phyloP scores from a whole-genome alignment of 35 echinoderm and acorn worm species.

The Apostichopus parvimensis region DNA sequence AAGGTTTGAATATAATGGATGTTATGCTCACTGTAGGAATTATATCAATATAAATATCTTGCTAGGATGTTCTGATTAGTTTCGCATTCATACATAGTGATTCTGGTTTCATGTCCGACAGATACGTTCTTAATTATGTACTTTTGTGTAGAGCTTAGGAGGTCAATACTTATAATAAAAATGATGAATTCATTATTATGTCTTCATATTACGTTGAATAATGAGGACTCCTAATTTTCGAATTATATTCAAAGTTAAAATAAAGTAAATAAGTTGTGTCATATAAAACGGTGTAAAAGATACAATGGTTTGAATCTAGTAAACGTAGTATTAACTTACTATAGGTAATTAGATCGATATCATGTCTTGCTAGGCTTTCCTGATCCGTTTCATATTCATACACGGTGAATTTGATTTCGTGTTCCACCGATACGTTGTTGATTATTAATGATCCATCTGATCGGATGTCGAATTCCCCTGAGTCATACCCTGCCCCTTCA shows the following conservation, averaged over 20 bases:
- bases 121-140: background rate
- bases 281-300: too few species aligned
- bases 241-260: too few species aligned
- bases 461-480: slow-evolving; percentile 21
- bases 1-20: too few species aligned
- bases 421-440: background rate
- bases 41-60: background rate
- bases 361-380: background rate
- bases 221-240: too few species aligned
- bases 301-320: too few species aligned
- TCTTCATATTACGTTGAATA: too few species aligned
- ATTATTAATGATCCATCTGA: slow-evolving; percentile 19
- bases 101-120: background rate
- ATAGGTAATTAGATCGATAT: background rate
- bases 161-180: too few species aligned
- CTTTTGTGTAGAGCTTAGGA: too few species aligned
- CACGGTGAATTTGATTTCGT: background rate
- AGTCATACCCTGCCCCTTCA: background rate
- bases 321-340: background rate
- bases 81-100: background rate
- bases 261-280: too few species aligned
- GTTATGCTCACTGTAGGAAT: background rate
- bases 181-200: too few species aligned
- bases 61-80: background rate
- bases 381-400: background rate